phyloP scores from a whole-genome alignment of 2,113 vertebrate species.

The Struthidea cinerea region DNA sequence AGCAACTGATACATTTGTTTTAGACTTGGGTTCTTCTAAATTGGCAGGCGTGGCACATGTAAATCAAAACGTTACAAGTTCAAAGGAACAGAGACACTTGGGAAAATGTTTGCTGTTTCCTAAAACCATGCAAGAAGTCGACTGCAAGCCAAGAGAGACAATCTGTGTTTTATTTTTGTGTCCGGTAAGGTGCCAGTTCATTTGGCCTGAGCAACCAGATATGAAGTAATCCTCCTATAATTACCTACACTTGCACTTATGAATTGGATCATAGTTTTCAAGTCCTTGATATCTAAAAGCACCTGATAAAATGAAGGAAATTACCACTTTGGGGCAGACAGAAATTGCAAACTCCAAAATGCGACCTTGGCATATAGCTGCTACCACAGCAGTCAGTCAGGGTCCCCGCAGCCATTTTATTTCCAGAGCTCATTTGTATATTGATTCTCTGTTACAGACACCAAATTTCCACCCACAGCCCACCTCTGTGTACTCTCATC shows the following conservation, averaged over 20 bases:
- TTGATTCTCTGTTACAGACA: not conserved
- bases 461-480: not conserved
- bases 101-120: not conserved
- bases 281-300: not conserved
- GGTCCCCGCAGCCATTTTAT: accelerated
- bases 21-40: not conserved
- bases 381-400: accelerated
- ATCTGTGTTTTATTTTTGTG: not conserved
- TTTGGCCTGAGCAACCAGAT: not conserved
- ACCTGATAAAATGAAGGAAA: not conserved
- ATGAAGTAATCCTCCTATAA: not conserved
- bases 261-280: not conserved
- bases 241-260: not conserved
- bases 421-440: not conserved
- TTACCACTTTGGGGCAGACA: not conserved
- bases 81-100: not conserved
- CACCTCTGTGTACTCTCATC: not conserved
- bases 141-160: not conserved
- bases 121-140: not conserved
- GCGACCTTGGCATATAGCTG: not conserved
- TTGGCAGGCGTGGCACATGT: accelerated
- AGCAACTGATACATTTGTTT: not conserved
- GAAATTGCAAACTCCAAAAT: not conserved
- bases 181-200: not conserved
- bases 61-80: not conserved